Base-by-base conservation (phyloP, 2,797 vertebrate genomes). In the Chrysolophus pictus region DNA sequence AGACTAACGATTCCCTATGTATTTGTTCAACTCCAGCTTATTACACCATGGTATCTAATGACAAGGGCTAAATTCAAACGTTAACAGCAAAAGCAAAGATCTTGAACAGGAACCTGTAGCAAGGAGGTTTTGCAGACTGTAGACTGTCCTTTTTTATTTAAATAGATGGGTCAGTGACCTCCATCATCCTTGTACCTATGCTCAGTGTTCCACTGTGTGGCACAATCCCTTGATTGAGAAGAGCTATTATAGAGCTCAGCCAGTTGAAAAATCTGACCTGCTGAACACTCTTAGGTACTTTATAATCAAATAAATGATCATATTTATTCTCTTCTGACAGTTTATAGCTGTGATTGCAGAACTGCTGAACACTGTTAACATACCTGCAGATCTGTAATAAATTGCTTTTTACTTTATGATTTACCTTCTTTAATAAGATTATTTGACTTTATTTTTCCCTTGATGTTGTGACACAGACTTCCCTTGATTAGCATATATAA, bases 291-390 rank as follows among this genome's bases (percentile, higher is more conserved):
- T 89, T 65, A 91, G 92, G 93, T 94, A 95, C 95, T 97, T 97
- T 95, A 95, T 95, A 97, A 97, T 96, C 93, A 97, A 96, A 96
- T 93, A 97, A 96, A 92, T 95, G 95, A 92, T 96, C 88, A 72
- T 87, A 95, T 94, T 92, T 80, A 89, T 92, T 93, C 78, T 95
- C 90, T 70, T 47, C 96, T 95, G 93, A 89, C 92, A 96, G 81
- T 83, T 96, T 88, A 91, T 88, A 88, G 71, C 93, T 90, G 60
- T 77, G 91, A 96, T 95, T 96, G 94, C 91, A 87, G 95, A 97
- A 35, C 76, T 84, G 89, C 87, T 88, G 90, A 91, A 91, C 85
- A 75, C 80, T 95, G 65, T 89, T 97, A 94, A 92, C 35, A 39
- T 81, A 51, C 76, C 78, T 49, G 17, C 71, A 74, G 49, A 46